Evolutionary conservation across 2,113 vertebrate genomes (phyloP), one percentile per base, ranked within the genome.

Genomic region (Miniopterus natalensis): DNA sequence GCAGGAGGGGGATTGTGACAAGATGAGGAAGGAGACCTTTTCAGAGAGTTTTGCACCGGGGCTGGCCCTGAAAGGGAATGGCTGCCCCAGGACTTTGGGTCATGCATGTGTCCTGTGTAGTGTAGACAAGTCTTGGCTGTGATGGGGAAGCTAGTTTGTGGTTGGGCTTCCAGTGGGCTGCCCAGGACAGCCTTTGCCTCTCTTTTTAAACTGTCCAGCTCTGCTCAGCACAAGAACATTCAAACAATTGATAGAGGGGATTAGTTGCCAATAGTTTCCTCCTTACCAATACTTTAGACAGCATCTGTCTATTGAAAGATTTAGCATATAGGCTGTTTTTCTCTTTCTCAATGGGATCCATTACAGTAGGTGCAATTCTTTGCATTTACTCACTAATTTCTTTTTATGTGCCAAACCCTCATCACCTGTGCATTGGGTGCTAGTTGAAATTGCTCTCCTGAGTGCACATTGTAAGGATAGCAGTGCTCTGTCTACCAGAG

Each of bases 1-100:
- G 97, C 94, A 98, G 97, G 97, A 98, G 93, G 97, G 97, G 98
- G 98, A 92, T 98, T 95, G 97, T 98, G 98, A 99, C 98, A 98
- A 98, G 97, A 98, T 92, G 97, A 93, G 87, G 96, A 98, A 97
- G 97, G 97, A 97, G 96, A 98, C 95, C 97, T 97, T 98, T 98
- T 96, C 94, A 65, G 57, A 96, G 96, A 95, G 93, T 93, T 98
- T 98, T 71, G 65, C 68, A 75, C 70, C 92, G 92, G 90, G 93
- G 96, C 87, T 71, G 75, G 75, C 93, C 80, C 36, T 36, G 49
- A 77, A 96, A 97, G 92, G 95, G n/a, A 81, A 12, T 0, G 36
- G 77, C 73, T 75, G 1, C 59, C 21, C 47, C 53, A 18, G 36
- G 36, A 47, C 63, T 75, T n/a, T 47, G 47, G 89, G 77, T 29